phyloP scores from a whole-genome alignment of 2,888 invertebrate species.

The Eucriotettix oculatus region DNA sequence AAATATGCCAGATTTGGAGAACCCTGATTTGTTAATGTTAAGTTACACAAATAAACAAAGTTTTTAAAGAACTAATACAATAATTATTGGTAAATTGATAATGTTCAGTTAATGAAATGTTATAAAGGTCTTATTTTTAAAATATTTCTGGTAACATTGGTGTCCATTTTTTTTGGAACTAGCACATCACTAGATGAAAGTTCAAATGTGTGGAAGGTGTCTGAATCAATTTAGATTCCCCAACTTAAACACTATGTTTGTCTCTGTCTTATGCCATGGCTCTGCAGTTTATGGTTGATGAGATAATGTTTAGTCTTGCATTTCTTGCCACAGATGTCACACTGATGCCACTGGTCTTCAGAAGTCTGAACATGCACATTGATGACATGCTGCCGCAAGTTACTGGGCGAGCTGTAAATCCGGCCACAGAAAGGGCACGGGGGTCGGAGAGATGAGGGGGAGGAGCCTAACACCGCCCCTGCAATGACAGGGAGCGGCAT shows the following conservation, averaged over 20 bases:
- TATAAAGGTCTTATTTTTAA: no score
- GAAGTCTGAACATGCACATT: slow-evolving; percentile 40
- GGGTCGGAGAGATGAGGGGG: slow-evolving; percentile 28
- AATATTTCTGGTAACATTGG: no score
- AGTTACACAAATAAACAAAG: no score
- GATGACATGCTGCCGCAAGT: slow-evolving; percentile 50
- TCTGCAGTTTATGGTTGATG: slow-evolving; percentile 16
- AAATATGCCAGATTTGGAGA: no score
- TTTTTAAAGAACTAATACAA: no score
- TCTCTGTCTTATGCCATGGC: slow-evolving; percentile 14
- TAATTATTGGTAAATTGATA: no score
- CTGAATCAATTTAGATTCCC: no score
- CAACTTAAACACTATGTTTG: neutral
- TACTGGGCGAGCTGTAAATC: slow-evolving; percentile 50
- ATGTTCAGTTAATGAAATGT: no score
- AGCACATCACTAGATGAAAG: no score
- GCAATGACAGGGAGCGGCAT: slow-evolving; percentile 12
- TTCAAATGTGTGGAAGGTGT: no score
- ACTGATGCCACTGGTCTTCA: slow-evolving; percentile 28
- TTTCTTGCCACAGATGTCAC: slow-evolving; percentile 16
- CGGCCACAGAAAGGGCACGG: slow-evolving; percentile 54
- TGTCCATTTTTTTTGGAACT: no score
- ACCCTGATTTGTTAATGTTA: no score
- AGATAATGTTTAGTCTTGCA: slow-evolving; percentile 18
- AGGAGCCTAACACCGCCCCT: slow-evolving; percentile 12